Evolutionary conservation across 2,888 invertebrate genomes (phyloP), one percentile per base, ranked within the genome.

Genomic region (Megalurothrips usitatus): DNA sequence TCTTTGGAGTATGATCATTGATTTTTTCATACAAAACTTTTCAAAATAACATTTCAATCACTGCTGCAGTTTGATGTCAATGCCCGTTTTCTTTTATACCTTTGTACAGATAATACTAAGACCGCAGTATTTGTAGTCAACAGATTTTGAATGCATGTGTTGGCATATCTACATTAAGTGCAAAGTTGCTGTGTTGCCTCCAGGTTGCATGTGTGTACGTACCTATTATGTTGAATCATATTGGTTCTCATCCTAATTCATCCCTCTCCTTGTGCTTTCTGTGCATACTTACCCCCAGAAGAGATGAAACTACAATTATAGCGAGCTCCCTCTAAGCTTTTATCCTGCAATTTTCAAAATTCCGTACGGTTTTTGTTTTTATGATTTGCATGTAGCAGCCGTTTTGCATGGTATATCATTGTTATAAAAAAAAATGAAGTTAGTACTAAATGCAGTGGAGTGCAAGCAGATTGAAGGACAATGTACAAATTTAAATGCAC

Each of bases 51-150:
- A 23, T 75, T 26, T 26, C 26, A 75, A 75, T 75, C 68, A 75
- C 4, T 75, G 68, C 68, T 26, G 26, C 68, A 75, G 68, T 23
- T 75, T 75, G 68, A 26, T 75, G 68, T 75, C 68, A 75, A 75
- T 75, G 26, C 68, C 68, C 68, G 10, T 26, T 75, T 58, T 43
- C 34, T 58, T 75, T 75, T 75, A 75, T 75, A 75, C 68, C 68
- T 75, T 23, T 75, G 68, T 75, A 75, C 68, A 75, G 68, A 75
- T 75, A 75, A 75, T 75, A 75, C 68, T 75, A 75, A 75, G 68
- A 75, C 26, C 26, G 68, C 68, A 75, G 68, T 75, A 75, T 75
- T 75, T 75, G 68, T 75, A 75, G 68, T 75, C 68, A 75, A 75
- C 68, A 23, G 68, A 75, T 12, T 75, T 75, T 75, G 68, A 75